Base-by-base conservation (phyloP, 1,140 invertebrate species). In the Radopholus similis region DNA sequence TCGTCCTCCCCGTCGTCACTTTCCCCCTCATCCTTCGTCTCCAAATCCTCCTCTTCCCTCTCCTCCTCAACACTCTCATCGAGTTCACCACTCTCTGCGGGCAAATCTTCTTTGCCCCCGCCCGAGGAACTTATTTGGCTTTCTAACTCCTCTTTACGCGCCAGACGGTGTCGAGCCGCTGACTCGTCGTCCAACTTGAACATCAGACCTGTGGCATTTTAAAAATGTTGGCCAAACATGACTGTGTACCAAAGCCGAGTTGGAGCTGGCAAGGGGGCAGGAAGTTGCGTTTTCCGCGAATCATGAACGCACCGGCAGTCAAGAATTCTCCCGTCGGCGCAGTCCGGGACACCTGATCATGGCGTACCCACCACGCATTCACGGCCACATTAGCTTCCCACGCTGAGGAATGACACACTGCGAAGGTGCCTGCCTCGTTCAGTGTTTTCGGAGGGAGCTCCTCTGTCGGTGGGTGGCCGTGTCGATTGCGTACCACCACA, bases 251-350 rank as follows among this genome's bases (percentile, higher is more conserved):
- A 83, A 97, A 89, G 2, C 95, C 95, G 85, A 97, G 89, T 49
- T 93, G 88, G 2, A 98, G 86, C 81, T 95, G 90, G 64, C 88
- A 89, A 2, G 92, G 91, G 0, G 92, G 91, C 13, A 97, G 84
- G 84, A 91, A 97, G 85, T 98, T 98, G 18, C 58, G 42, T 23
- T 93, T 95, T 21, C 95, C 95, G 69, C 94, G 87, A 79, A 99
- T 92, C 94, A 98, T 98, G 83, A 99, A 99, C 71, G 92, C 93
- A 68, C 95, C 94, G n/a, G 87, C 86, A 6, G 90, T 89, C 53
- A 99, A 86, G 84, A 95, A 98, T 85, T 98, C 94, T 72, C 95
- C 95, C 53, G 91, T 90, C 1, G 93, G 95, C 0, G 95, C 95
- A 0, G 92, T 95, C 85, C 98, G 97, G 15, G 92, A 94, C n/a